Evolutionary conservation across 2,888 invertebrate genomes (phyloP).

Genomic region (Mythimna ferrago): DNA sequence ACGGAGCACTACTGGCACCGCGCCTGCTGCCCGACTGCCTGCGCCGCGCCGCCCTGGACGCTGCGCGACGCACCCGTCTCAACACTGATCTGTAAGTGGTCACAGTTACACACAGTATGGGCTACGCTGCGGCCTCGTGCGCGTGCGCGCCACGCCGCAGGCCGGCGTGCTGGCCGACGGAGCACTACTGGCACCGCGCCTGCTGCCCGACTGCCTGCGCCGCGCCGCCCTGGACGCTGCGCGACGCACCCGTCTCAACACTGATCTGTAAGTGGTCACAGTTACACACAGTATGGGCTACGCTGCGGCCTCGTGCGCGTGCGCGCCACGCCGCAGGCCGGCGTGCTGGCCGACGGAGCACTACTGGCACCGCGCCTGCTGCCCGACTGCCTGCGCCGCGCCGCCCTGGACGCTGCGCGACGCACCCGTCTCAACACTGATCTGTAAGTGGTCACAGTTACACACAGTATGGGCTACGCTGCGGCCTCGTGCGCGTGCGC

Average conservation of each 20-base stretch:
- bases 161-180: slow-evolving; percentile 74
- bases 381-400: slow-evolving; percentile 91
- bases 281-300: too few species aligned
- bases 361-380: slow-evolving; percentile 91
- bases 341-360: slow-evolving; percentile 67
- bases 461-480: slow-evolving; percentile 75
- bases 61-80: too few species aligned
- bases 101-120: slow-evolving; percentile 1
- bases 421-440: slow-evolving; percentile 70
- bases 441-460: too few species aligned
- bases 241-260: slow-evolving; percentile 66
- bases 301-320: slow-evolving; percentile 90
- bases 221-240: slow-evolving; percentile 93
- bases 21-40: too few species aligned
- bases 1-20: too few species aligned
- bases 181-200: slow-evolving; percentile 90
- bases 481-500: too few species aligned
- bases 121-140: slow-evolving; percentile 89
- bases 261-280: slow-evolving; percentile 59
- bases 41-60: too few species aligned
- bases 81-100: too few species aligned
- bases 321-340: too few species aligned
- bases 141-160: slow-evolving; percentile 89
- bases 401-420: slow-evolving; percentile 90
- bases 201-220: slow-evolving; percentile 83